Base-by-base conservation (phyloP, 2,888 invertebrate species). In the Cheilosia variabilis region DNA sequence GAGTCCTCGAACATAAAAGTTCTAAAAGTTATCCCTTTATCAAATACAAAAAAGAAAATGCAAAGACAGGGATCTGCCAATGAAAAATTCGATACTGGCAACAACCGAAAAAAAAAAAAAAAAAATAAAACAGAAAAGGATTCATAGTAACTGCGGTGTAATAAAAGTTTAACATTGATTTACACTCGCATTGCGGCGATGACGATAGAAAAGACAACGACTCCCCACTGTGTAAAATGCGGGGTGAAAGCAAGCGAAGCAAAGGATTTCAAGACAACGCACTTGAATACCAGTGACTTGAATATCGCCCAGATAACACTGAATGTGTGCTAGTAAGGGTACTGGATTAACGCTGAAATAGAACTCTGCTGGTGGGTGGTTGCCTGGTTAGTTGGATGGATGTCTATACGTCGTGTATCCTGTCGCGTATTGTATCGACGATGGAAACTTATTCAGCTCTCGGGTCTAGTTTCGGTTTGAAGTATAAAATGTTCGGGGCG, bases 131-230 rank as follows among this genome's bases (percentile, higher is more conserved):
- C 27, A 68, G 24, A 27, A 82, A 82, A 83, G 83, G 78, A 83
- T 78, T 83, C 78, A 83, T 58, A 83, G 83, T 83, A 83, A 78
- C 83, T 83, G 83, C 68, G 83, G 83, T 83, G 83, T 83, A 83
- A 78, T 83, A 83, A 83, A 83, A 83, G 83, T 83, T 83, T 83
- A 63, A 83, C 83, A 78, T 77, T 83, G 83, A 83, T 83, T 83
- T 83, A 83, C 83, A 78, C 83, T 83, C 83, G 83, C 83, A 83
- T 78, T 83, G 83, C 78, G 78, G 78, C 83, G 53, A 31, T 71
- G 41, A 57, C 57, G 76, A 60, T 27, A 72, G 27, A 57, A 37
- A 43, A 68, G 60, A 63, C 41, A 43, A 43, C 72, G 43, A 47
- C 68, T 34, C 72, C 71, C 57, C 53, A 34, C 62, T 72, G 72